Base-by-base conservation (phyloP, 1,140 invertebrate genomes). In the Diabrotica virgifera region DNA sequence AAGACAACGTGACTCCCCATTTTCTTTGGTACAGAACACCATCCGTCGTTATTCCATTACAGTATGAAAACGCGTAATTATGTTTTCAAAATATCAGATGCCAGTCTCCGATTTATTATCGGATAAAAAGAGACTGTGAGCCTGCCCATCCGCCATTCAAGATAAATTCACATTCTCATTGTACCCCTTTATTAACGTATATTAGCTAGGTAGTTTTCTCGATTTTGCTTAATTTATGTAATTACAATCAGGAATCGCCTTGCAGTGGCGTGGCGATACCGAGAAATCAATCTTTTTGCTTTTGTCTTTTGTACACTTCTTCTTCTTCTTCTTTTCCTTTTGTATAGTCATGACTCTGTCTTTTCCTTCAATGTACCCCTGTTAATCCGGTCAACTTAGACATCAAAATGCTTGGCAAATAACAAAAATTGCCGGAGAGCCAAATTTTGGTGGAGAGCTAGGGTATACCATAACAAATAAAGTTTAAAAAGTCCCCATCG, bases 181-280 rank as follows among this genome's bases (percentile, higher is more conserved):
- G 10, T 58, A 68, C 56, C 53, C 71, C 62, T 55, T 62, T 66
- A 75, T 75, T 75, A 73, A 75, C 67, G 68, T 68, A 70, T 66
- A 75, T 75, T 75, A 75, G 72, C 68, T 75, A 72, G 73, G 73
- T 75, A 73, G 73, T 73, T 75, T 75, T 72, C 73, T 73, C 73
- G 67, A 73, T 70, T 73, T 71, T 73, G 68, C 67, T 70, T 74
- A 72, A 72, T 75, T 65, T 72, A 70, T 73, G 69, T 75, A 73
- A 75, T 75, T 75, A 75, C 69, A 69, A 73, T 73, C 66, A 66
- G 58, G 64, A 24, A 24, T 24, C 24, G 4, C 24, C 63, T 65
- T 65, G 65, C 61, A 71, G 70, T 68, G 62, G 67, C 66, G 64
- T 67, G 62, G 64, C 24, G 24, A 4, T 24, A 24, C 24, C 1